These are phyloP conservation scores for Clitarchus hookeri DNA, from an alignment of 2,888 invertebrate species.

Conservation along the genomic window DNA sequence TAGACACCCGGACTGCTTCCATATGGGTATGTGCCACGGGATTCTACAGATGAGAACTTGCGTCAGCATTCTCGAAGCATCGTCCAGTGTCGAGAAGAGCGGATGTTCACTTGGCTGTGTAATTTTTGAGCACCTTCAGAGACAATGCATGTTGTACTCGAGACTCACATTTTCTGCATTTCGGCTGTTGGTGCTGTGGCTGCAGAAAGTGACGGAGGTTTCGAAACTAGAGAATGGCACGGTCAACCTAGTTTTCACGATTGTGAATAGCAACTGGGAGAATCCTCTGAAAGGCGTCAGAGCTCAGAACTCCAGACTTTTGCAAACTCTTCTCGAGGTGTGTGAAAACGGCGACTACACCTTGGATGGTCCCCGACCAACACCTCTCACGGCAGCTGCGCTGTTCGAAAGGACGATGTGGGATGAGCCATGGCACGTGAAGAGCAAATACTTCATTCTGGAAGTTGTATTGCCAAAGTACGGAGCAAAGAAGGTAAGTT, in stretches of 20 bases:
- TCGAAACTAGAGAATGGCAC: background rate
- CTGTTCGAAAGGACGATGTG: slow-evolving; percentile 49
- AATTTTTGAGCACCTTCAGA: slow-evolving; percentile 26
- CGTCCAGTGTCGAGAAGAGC: background rate
- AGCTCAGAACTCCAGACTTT: slow-evolving; percentile 59
- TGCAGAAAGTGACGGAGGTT: background rate
- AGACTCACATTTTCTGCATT: slow-evolving; percentile 27
- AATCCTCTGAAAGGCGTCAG: slow-evolving; percentile 62
- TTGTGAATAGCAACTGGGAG: slow-evolving; percentile 59
- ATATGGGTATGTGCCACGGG: slow-evolving; percentile 29
- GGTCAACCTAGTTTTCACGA: slow-evolving; percentile 24
- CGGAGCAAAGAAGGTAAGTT: slow-evolving; percentile 44
- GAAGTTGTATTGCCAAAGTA: slow-evolving; percentile 55
- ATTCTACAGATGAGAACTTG: slow-evolving; percentile 30
- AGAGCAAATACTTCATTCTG: slow-evolving; percentile 63
- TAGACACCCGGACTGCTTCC: slow-evolving; percentile 31
- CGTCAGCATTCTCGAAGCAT: background rate
- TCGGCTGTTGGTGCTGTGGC: slow-evolving; percentile 28
- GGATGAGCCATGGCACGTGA: slow-evolving; percentile 61
- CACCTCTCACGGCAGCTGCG: slow-evolving; percentile 48
- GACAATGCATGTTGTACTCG: slow-evolving; percentile 22
- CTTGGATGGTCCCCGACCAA: background rate
- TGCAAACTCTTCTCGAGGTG: slow-evolving; percentile 48
- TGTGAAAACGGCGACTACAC: background rate
- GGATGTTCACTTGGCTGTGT: background rate